A percentile compares a stretch with the other conserved stretches of the same genome.
phyloP scores from a whole-genome alignment of 2,888 invertebrate genomes.

The Rhagonycha fulva region DNA sequence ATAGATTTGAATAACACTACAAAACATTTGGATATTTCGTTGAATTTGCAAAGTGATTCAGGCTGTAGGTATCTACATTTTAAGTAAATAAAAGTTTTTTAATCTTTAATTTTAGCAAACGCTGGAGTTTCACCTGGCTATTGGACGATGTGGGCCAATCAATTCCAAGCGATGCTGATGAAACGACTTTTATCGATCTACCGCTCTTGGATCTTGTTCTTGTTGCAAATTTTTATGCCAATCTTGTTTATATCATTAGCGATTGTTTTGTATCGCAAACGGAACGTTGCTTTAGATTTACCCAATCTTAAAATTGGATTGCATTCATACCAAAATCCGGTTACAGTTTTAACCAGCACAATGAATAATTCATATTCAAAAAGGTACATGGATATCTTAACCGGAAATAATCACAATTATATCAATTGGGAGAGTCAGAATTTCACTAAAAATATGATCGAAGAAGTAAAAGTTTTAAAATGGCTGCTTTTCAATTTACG shows the following conservation, averaged over 20 bases:
- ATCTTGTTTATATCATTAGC: conserved; percentile 65
- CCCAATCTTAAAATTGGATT: conserved; percentile 61
- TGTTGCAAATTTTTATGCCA: conserved; percentile 72
- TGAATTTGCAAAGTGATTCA: neutral
- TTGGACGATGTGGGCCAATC: conserved; percentile 42
- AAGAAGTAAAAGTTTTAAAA: conserved; percentile 42
- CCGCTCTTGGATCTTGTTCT: conserved; percentile 69
- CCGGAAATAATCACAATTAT: conserved; percentile 4
- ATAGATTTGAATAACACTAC: neutral
- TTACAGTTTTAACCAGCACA: conserved; percentile 44
- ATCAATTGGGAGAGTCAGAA: conserved; percentile 32
- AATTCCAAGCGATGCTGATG: conserved; percentile 51
- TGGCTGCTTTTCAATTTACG: neutral
- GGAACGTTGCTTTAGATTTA: conserved; percentile 56
- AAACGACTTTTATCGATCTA: conserved; percentile 53
- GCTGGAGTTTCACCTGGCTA: neutral
- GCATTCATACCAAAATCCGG: conserved; percentile 52
- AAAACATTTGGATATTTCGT: neutral
- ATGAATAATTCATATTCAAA: conserved; percentile 43
- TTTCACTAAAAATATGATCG: conserved; percentile 54
- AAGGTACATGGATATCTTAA: conserved; percentile 45
- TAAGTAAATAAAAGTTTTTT: neutral
- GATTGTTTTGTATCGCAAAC: conserved; percentile 61
- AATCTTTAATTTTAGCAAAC: neutral
- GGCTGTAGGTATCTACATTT: neutral